phyloP scores from a whole-genome alignment of 2,797 vertebrate species.

The Lithobates sylvaticus region DNA sequence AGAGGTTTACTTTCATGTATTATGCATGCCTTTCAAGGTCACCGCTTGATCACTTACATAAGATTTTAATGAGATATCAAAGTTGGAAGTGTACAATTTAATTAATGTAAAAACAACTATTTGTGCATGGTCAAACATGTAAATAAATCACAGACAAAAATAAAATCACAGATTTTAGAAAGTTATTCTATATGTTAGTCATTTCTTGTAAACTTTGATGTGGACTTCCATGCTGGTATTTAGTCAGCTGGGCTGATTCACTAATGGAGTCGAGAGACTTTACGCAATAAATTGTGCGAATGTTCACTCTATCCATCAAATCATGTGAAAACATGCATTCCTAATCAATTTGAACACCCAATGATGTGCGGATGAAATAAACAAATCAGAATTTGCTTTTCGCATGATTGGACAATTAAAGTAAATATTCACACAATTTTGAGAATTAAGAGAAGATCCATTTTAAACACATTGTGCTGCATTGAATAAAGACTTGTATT shows the following conservation, averaged over 20 bases:
- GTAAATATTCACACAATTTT: no score
- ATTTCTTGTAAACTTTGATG: not conserved
- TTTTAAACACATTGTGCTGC: no score
- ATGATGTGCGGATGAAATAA: no score
- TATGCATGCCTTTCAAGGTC: constrained; percentile 86
- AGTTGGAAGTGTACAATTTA: constrained; percentile 81
- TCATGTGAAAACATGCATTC: no score
- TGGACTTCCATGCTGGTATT: not conserved
- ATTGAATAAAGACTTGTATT: no score
- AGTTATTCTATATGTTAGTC: not conserved
- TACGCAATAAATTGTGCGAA: no score
- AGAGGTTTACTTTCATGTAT: constrained; percentile 87
- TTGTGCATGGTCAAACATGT: constrained; percentile 39
- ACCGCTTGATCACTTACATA: constrained; percentile 84
- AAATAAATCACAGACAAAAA: constrained; percentile 20
- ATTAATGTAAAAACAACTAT: constrained; percentile 78
- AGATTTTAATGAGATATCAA: constrained; percentile 89
- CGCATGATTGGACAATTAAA: no score
- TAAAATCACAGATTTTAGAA: not conserved
- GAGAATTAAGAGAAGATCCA: no score
- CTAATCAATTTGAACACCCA: no score
- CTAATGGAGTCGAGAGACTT: no score
- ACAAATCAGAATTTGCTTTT: no score
- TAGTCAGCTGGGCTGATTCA: not conserved
- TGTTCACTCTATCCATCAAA: no score